Evolutionary conservation across 2,797 vertebrate genomes (phyloP), one percentile per base, ranked within the genome.

Genomic region (Microctenopoma steveboyesi): DNA sequence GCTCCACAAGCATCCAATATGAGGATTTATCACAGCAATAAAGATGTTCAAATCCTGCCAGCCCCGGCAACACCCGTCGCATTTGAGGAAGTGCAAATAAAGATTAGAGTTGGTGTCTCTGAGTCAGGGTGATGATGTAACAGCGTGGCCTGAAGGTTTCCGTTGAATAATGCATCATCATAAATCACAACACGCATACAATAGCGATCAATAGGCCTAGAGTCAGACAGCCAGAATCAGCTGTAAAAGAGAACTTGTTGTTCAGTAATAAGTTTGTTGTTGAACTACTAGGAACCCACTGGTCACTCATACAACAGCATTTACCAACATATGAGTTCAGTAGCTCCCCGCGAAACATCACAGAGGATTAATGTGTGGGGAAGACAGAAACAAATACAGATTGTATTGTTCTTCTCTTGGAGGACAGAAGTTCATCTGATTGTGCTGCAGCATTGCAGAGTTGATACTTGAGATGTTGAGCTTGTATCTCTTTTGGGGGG

Each of bases 1-100:
- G 49, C 80, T 77, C 59, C 60, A 63, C 72, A 68, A 77, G 76
- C 74, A 55, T 79, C 86, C 77, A 37, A 57, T 86, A 78, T 72
- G 63, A 83, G 79, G 87, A 90, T 86, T 80, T 86, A 91, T 88
- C 69, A 51, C 69, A n/a, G 82, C 74, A 78, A 60, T 89, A 86
- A 91, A 89, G 71, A 56, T 35, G 62, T 64, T 69, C 30, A n/a
- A 25, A 48, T 70, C 52, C 0, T 1, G 13, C 48, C 37, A 7
- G 49, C 18, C 16, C 18, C 16, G 6, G 51, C 66, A 63, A 57
- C 60, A 69, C 52, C 56, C 43, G 45, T 50, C 57, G 68, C 76
- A 79, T 81, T 77, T 50, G 67, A 78, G 76, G 67, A 87, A 82
- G 79, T 58, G 55, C 75, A 83, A 69, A 79, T 83, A 65, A 65